Evolutionary conservation across 2,888 invertebrate species (phyloP), one percentile per base, ranked within the genome.

Genomic region (Cephalotes varians): DNA sequence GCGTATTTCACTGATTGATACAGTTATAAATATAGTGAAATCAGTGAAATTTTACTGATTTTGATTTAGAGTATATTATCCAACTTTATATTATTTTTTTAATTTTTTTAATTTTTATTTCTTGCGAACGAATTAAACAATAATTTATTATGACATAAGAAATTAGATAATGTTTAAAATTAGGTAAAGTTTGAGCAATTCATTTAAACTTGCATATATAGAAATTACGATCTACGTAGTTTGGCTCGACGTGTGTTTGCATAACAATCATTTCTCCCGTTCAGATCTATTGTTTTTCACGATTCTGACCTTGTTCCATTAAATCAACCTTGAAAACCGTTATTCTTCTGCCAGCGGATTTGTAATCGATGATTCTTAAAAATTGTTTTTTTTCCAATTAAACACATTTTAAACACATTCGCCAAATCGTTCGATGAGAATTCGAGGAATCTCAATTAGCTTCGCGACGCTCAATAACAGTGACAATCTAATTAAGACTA

Each of bases 231-330:
- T 79, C 67, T 40, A n/a, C 7, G n/a, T 7, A 18, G 51, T 40
- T 80, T 72, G 12, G 25, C n/a, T 56, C 15, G 15, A 18, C 31
- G 3, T 56, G 58, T 69, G 31, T 37, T 34, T 21, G 58, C 18
- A 21, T 44, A 47, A n/a, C 54, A 9, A 71, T 56, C 21, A 51
- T 62, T 54, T 25, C 58, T 64, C 25, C 7, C 21, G 10, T 56
- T 71, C 10, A 28, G n/a, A 56, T 49, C 25, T 72, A 44, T 54
- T 72, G 28, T 72, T 83, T 65, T 73, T 80, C 21, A 40, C 18
- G 21, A 64, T 71, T n/a, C 47, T 10, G 58, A 83, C 44, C 72
- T 72, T 83, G 64, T 72, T 21, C 40, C n/a, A 31, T 47, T 71
- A 51, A 79, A 67, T 83, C 31, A 51, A 58, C 21, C 34, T 64